phyloP scores from a whole-genome alignment of 2,113 vertebrate species.

The Mionectes macconnelli region DNA sequence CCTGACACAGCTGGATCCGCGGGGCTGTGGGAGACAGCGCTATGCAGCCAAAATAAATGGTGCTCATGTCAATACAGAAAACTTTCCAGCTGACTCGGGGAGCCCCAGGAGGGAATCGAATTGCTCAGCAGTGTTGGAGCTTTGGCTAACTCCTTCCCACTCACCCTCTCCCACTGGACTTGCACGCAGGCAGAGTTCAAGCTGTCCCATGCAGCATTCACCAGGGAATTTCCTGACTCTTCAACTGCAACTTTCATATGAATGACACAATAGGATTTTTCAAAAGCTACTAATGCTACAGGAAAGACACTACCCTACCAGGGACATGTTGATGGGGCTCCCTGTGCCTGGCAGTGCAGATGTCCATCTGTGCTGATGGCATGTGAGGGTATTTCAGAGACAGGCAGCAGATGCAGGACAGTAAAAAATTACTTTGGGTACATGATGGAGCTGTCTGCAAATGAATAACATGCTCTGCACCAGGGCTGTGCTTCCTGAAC shows the following conservation, averaged over 20 bases:
- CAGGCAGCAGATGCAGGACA: background rate
- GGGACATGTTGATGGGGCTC: accelerated
- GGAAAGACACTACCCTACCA: background rate
- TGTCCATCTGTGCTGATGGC: accelerated
- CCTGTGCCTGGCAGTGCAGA: background rate
- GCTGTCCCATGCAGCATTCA: background rate
- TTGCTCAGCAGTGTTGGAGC: background rate
- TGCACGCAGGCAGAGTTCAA: accelerated
- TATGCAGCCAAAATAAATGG: slow-evolving; percentile 33
- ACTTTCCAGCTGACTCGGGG: background rate
- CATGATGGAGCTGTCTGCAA: background rate
- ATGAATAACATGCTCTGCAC: background rate
- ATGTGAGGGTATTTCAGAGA: background rate
- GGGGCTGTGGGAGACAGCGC: background rate
- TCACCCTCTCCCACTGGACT: background rate
- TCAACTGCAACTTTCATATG: background rate
- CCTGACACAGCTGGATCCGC: background rate
- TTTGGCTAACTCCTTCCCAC: background rate
- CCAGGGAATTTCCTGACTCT: background rate
- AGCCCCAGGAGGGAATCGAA: background rate
- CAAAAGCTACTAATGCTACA: background rate
- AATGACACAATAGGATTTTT: background rate
- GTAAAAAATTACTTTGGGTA: background rate
- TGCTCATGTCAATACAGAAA: slow-evolving; percentile 4
- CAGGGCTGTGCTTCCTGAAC: background rate